Evolutionary conservation across 1,140 invertebrate genomes (phyloP).

Genomic region (Pomacea maculata): DNA sequence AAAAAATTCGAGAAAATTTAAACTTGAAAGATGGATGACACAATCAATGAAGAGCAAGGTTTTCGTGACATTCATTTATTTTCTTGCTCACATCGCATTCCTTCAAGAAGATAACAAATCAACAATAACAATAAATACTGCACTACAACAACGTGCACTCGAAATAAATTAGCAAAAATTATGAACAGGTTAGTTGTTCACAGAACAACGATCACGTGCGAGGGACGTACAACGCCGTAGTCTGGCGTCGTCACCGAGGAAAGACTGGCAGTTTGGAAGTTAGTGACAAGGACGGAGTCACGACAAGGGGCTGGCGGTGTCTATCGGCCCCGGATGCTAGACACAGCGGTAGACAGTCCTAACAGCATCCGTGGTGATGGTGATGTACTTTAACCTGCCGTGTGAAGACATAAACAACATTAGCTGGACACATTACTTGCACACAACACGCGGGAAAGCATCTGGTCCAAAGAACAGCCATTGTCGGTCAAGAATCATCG

Average conservation of each 20-base stretch:
- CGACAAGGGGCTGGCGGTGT: not conserved
- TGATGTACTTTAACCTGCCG: constrained; percentile 45
- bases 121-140: constrained; percentile 6
- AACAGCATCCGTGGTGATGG: constrained; percentile 35
- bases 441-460: not conserved
- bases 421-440: too few relatives aligned
- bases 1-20: not conserved
- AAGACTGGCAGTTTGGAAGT: constrained; percentile 22
- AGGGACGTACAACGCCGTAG: not conserved
- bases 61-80: not conserved
- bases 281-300: not conserved
- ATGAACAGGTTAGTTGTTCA: not conserved
- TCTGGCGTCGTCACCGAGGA: constrained; percentile 10
- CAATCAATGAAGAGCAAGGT: not conserved
- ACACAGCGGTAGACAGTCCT: constrained; percentile 40
- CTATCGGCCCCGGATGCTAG: constrained; percentile 2
- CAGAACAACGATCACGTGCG: not conserved
- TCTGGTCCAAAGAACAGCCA: not conserved
- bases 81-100: not conserved
- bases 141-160: not conserved
- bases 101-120: not conserved
- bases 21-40: not conserved
- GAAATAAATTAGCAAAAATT: constrained; percentile 16
- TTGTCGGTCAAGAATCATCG: not conserved
- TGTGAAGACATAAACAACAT: not conserved